Conservation (phyloP, 2,113 vertebrate genomes). For the Platichthys flesus region DNA sequence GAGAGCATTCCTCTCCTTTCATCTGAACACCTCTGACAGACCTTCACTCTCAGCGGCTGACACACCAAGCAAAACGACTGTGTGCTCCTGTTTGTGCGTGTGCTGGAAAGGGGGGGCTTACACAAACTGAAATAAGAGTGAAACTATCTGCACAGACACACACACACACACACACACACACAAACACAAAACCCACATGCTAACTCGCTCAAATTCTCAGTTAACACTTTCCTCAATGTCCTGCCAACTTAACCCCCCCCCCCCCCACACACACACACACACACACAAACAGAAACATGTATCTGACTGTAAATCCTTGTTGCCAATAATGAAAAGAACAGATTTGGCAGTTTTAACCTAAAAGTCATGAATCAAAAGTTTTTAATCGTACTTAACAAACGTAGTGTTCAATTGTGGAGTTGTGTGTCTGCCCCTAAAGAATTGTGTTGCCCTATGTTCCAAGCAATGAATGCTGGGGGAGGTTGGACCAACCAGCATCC, state of each 20-base stretch:
- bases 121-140: conserved; percentile 44
- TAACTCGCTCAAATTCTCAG: conserved; percentile 52
- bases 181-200: conserved; percentile 35
- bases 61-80: conserved; percentile 34
- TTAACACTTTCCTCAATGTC: conserved; percentile 54
- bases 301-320: conserved; percentile 44
- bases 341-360: background rate
- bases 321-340: conserved; percentile 64
- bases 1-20: conserved; percentile 25
- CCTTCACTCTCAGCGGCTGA: conserved; percentile 24
- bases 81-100: conserved; percentile 6
- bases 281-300: conserved; percentile 34
- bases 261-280: conserved; percentile 32
- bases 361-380: background rate
- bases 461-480: too few relatives aligned
- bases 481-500: too few relatives aligned
- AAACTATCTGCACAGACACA: conserved; percentile 40
- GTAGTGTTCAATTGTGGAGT: too few relatives aligned
- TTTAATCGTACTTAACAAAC: background rate
- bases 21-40: conserved; percentile 41
- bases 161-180: conserved; percentile 21
- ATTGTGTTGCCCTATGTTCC: too few relatives aligned
- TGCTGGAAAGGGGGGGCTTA: conserved; percentile 5
- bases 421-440: background rate
- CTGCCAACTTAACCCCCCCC: conserved; percentile 63